Conservation (phyloP, 2,888 invertebrate genomes). For the Xiphydria camelus region DNA sequence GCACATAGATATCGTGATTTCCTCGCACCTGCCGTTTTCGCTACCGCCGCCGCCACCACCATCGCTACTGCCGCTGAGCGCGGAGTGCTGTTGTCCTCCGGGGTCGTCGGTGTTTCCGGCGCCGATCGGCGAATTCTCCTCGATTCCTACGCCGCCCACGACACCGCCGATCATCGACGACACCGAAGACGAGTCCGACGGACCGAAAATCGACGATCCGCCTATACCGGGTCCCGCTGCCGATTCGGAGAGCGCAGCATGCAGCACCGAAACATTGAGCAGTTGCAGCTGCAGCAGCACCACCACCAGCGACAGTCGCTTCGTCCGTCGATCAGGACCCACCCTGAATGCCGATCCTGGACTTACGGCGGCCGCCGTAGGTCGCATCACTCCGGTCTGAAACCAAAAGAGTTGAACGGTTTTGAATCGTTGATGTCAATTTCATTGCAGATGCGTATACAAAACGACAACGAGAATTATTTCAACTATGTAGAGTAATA, state of each 20-base stretch:
- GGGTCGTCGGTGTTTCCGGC: too few relatives aligned
- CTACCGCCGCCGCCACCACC: conserved; percentile 56
- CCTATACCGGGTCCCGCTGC: conserved; percentile 34
- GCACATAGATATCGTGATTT: conserved; percentile 98
- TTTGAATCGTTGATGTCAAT: neutral
- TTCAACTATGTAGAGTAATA: too few relatives aligned
- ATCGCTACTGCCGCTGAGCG: conserved; percentile 45
- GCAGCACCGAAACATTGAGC: conserved; percentile 13
- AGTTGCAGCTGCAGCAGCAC: conserved; percentile 18
- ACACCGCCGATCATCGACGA: conserved; percentile 39
- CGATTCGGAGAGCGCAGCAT: conserved; percentile 39
- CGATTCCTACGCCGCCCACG: conserved; percentile 16
- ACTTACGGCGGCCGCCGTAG: conserved; percentile 34
- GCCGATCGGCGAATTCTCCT: conserved; percentile 1
- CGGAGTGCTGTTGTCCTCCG: conserved; percentile 34
- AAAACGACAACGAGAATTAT: too few relatives aligned
- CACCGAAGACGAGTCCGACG: conserved; percentile 27
- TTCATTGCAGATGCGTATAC: too few relatives aligned
- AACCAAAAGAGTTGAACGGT: conserved; percentile 27
- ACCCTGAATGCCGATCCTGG: conserved; percentile 30
- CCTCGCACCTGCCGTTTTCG: conserved; percentile 78
- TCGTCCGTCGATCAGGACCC: conserved; percentile 38
- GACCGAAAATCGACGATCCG: conserved; percentile 12
- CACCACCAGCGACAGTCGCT: conserved; percentile 19
- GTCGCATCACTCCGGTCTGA: conserved; percentile 47